Evolutionary conservation across 2,797 vertebrate genomes (phyloP), one percentile per base, ranked within the genome.

Genomic region (Champsocephalus esox): DNA sequence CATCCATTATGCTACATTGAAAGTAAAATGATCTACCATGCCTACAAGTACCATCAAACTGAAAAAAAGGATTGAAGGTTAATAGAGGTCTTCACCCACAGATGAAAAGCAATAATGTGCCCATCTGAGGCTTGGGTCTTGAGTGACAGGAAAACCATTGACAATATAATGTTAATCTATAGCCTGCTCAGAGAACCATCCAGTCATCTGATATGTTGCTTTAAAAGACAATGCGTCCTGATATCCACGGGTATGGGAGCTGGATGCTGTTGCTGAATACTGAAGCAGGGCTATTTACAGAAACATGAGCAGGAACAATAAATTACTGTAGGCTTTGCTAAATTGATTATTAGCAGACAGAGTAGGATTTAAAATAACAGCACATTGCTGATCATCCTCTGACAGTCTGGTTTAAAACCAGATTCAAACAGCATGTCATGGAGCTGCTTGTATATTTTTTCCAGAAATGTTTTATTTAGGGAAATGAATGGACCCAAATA

Each of bases 81-180:
- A 92, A 92, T 91, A 38, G 90, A 88, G 88, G 90, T 89, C 83
- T 44, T 77, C 46, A 62, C 62, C 81, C 82, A 63, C 1, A 9
- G 54, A 12, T 76, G 67, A 84, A 85, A 80, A 82, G 62, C 83
- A 59, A 57, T 34, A 75, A 79, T 59, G 55, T 68, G 63, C 44
- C 59, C 65, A 87, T 74, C 63, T 70, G 72, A 49, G 59, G 70
- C 48, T 32, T 82, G 51, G 24, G 55, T 77, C 43, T 21, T 63
- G 58, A 75, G 34, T 34, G 52, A 80, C 70, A 65, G 51, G 19
- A 45, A 80, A 56, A 66, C 46, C 64, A 67, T 24, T 63, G 46
- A 63, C 69, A 81, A 44, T 52, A 21, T 21, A 24, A 56, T 72
- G 70, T 77, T 21, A 44, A 45, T 64, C 34, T 12, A 28, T 28